These are phyloP conservation scores for Coelopa pilipes DNA, from an alignment of 2,888 invertebrate species.

Conservation along the genomic window DNA sequence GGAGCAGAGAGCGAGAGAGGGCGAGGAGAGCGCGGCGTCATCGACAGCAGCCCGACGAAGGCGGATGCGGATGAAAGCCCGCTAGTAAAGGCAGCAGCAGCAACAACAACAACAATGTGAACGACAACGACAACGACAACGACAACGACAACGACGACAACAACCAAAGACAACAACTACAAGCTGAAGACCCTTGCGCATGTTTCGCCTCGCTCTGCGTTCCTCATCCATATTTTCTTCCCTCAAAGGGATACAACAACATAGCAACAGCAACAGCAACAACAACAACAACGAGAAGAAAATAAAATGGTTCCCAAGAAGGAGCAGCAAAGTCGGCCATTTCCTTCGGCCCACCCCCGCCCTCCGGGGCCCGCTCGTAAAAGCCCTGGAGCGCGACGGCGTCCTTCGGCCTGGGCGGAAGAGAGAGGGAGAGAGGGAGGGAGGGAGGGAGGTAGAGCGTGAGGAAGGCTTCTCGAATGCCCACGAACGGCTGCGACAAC, in stretches of 20 bases:
- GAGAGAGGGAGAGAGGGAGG: conserved; percentile 8
- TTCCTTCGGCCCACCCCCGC: background rate
- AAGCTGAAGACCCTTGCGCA: conserved; percentile 6
- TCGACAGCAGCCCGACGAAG: no score
- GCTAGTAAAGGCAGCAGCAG: background rate
- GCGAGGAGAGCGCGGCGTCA: no score
- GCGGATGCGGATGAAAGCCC: no score
- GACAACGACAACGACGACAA: no score
- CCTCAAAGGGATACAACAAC: background rate
- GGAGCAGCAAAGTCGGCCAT: conserved; percentile 17
- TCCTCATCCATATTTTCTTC: background rate
- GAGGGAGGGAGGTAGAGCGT: background rate
- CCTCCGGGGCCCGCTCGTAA: conserved; percentile 6
- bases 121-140: no score
- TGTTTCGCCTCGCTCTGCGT: background rate
- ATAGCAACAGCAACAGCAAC: conserved; percentile 9
- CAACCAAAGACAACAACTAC: background rate
- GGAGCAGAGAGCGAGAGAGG: no score
- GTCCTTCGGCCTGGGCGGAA: conserved; percentile 42
- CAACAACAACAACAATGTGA: no score
- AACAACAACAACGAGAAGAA: conserved; percentile 9
- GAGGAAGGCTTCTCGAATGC: background rate
- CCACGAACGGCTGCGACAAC: background rate
- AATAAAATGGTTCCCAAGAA: conserved; percentile 4
- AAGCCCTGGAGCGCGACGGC: conserved; percentile 39